Conservation (phyloP, 2,113 vertebrate genomes). For the Saccopteryx leptura region DNA sequence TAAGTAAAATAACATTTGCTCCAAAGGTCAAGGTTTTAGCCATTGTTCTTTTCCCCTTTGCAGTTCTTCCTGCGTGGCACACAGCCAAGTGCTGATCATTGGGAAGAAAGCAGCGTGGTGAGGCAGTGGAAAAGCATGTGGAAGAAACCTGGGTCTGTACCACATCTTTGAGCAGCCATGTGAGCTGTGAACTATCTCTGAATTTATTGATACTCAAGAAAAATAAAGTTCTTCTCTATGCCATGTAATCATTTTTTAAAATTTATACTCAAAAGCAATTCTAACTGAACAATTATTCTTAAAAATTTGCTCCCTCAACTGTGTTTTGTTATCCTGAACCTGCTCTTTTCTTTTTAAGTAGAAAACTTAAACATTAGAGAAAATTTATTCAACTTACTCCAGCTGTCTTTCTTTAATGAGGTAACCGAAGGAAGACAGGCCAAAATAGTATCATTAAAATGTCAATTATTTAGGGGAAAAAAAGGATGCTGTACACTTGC, state of each 20-base stretch:
- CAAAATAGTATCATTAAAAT: neutral
- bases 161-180: neutral
- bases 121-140: neutral
- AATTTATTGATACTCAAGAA: neutral
- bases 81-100: neutral
- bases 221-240: neutral
- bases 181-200: neutral
- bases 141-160: neutral
- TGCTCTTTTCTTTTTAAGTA: constrained; percentile 27
- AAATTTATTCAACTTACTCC: neutral
- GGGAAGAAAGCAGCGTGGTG: neutral
- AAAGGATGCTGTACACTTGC: neutral
- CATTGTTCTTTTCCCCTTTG: neutral
- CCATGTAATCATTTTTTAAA: neutral
- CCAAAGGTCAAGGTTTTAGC: neutral
- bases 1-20: neutral
- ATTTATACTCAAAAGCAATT: neutral
- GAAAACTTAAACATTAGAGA: constrained; percentile 2
- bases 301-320: neutral
- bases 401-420: neutral
- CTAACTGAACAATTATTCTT: neutral
- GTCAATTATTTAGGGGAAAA: neutral
- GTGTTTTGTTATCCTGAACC: neutral
- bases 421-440: neutral
- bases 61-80: neutral